Conservation (phyloP, 2,888 invertebrate genomes). For the Plagodis dolabraria region DNA sequence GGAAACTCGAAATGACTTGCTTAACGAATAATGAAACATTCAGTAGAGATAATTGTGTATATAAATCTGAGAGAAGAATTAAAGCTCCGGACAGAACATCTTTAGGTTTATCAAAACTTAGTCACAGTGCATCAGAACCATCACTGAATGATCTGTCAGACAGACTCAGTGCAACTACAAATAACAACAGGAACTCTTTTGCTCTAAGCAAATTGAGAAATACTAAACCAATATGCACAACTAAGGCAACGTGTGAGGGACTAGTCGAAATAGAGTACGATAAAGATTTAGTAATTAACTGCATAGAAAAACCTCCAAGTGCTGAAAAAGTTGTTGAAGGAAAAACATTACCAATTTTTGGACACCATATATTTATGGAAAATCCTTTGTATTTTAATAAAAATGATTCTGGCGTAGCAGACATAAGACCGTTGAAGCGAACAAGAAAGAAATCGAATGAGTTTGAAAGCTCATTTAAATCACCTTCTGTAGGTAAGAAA, state of each 20-base stretch:
- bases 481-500: slow-evolving; percentile 75
- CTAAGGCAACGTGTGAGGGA: slow-evolving; percentile 75
- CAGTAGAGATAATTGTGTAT: slow-evolving; percentile 65
- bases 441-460: slow-evolving; percentile 78
- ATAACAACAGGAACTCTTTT: slow-evolving; percentile 62
- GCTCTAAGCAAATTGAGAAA: slow-evolving; percentile 50
- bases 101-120: slow-evolving; percentile 56
- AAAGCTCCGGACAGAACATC: slow-evolving; percentile 55
- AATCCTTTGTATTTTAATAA: slow-evolving; percentile 81
- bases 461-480: slow-evolving; percentile 77
- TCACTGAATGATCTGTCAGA: slow-evolving; percentile 72
- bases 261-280: slow-evolving; percentile 86
- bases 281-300: slow-evolving; percentile 70
- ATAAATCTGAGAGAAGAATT: slow-evolving; percentile 75
- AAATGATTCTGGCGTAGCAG: slow-evolving; percentile 59
- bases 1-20: slow-evolving; percentile 77
- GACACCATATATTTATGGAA: slow-evolving; percentile 77
- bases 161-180: slow-evolving; percentile 60
- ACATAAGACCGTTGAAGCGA: slow-evolving; percentile 72
- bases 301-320: slow-evolving; percentile 67
- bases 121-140: slow-evolving; percentile 74
- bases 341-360: slow-evolving; percentile 79
- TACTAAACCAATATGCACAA: slow-evolving; percentile 64
- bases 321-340: slow-evolving; percentile 59
- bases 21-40: slow-evolving; percentile 60